Percentiles rank a stretch among this genome's conserved stretches.
Evolutionary conservation across 2,797 vertebrate species (phyloP).

Genomic region (Rhincodon typus): DNA sequence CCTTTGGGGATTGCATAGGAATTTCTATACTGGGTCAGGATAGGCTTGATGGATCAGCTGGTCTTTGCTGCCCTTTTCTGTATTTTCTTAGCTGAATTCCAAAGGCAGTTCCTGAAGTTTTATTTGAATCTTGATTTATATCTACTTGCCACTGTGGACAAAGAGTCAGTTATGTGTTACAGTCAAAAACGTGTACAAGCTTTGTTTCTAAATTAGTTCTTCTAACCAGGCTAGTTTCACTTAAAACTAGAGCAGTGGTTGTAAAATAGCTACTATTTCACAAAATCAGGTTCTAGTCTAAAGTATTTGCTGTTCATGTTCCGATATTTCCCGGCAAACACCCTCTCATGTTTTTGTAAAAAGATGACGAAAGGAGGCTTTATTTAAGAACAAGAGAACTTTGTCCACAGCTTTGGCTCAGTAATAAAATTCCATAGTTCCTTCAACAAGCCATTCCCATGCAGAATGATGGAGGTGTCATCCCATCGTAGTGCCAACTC

Average conservation of each 20-base stretch:
- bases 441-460: neutral
- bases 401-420: neutral
- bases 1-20: neutral
- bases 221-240: neutral
- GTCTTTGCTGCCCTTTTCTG: neutral
- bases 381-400: neutral
- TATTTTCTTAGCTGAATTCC: neutral
- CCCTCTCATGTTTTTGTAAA: neutral
- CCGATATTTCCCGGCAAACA: neutral
- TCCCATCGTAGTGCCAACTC: neutral
- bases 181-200: too few species aligned
- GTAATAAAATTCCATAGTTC: neutral
- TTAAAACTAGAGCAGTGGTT: neutral
- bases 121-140: neutral
- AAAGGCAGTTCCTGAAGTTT: neutral
- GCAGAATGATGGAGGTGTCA: neutral
- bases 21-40: neutral
- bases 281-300: neutral
- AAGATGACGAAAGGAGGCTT: neutral
- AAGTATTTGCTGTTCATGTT: neutral
- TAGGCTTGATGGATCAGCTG: neutral
- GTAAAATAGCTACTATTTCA: neutral
- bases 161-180: neutral
- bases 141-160: neutral
- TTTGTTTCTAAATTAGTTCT: neutral